These are phyloP conservation scores for Ophiodon elongatus DNA, from an alignment of 2,113 vertebrate genomes.

Conservation along the genomic window DNA sequence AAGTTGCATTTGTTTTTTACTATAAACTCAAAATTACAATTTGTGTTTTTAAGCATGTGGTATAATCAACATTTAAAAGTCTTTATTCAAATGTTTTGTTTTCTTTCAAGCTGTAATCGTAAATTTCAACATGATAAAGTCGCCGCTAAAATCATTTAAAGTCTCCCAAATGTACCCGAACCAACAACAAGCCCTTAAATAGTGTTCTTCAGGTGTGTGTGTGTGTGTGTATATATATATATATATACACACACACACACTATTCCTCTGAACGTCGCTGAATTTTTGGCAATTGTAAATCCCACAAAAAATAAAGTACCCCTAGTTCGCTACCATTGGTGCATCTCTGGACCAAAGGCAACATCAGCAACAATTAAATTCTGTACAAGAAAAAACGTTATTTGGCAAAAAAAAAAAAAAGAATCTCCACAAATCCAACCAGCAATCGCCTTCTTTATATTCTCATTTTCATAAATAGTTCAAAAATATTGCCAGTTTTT, in stretches of 20 bases:
- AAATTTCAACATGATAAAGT: slow-evolving; percentile 49
- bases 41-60: slow-evolving; percentile 79
- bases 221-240: slow-evolving; percentile 54
- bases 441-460: slow-evolving; percentile 15
- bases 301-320: slow-evolving; percentile 72
- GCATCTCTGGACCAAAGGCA: slow-evolving; percentile 84
- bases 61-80: slow-evolving; percentile 79
- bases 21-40: slow-evolving; percentile 84
- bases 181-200: slow-evolving; percentile 83
- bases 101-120: slow-evolving; percentile 64
- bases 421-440: slow-evolving; percentile 60
- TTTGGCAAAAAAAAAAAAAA: slow-evolving; percentile 78
- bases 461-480: slow-evolving; percentile 71
- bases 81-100: slow-evolving; percentile 68
- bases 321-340: slow-evolving; percentile 76
- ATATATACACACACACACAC: too few species aligned
- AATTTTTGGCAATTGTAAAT: slow-evolving; percentile 85
- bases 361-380: slow-evolving; percentile 69
- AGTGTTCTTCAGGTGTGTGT: slow-evolving; percentile 67
- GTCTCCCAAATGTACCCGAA: slow-evolving; percentile 64
- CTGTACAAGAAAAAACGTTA: slow-evolving; percentile 76
- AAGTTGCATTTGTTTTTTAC: slow-evolving; percentile 72
- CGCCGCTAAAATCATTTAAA: slow-evolving; percentile 52
- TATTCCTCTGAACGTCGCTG: slow-evolving; percentile 50
- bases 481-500: slow-evolving; percentile 82